These are phyloP conservation scores for Dexiosoma caninum DNA, from an alignment of 2,888 invertebrate species.

Conservation along the genomic window DNA sequence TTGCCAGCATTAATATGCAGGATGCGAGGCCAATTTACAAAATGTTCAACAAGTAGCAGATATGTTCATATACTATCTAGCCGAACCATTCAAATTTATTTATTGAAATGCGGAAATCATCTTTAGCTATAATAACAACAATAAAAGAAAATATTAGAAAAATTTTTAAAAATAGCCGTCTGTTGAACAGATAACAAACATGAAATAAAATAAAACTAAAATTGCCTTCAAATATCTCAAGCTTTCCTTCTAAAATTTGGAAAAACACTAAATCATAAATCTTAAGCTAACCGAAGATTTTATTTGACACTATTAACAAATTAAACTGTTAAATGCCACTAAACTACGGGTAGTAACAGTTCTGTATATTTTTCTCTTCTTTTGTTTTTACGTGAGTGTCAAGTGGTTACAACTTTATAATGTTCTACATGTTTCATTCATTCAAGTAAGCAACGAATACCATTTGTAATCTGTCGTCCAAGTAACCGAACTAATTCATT, in stretches of 20 bases:
- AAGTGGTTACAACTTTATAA: conserved; percentile 61
- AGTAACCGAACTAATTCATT: conserved; percentile 42
- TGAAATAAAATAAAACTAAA: neutral
- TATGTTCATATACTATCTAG: conserved; percentile 6
- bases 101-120: neutral
- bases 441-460: conserved; percentile 53
- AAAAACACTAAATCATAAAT: conserved; percentile 43
- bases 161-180: neutral
- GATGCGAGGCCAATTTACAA: conserved; percentile 50
- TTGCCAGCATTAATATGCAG: conserved; percentile 53
- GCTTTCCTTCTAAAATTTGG: neutral
- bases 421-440: conserved; percentile 23
- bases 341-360: conserved; percentile 18
- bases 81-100: neutral
- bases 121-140: neutral
- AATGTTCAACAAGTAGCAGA: conserved; percentile 45
- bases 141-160: neutral
- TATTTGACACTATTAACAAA: conserved; percentile 77
- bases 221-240: neutral
- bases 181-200: neutral
- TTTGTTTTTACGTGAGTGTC: conserved; percentile 16
- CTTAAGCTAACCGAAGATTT: conserved; percentile 66
- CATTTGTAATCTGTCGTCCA: conserved; percentile 61
- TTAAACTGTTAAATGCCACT: conserved; percentile 72
- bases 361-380: neutral